Base-by-base conservation (phyloP, 2,797 vertebrate genomes). In the Danionella dracula region DNA sequence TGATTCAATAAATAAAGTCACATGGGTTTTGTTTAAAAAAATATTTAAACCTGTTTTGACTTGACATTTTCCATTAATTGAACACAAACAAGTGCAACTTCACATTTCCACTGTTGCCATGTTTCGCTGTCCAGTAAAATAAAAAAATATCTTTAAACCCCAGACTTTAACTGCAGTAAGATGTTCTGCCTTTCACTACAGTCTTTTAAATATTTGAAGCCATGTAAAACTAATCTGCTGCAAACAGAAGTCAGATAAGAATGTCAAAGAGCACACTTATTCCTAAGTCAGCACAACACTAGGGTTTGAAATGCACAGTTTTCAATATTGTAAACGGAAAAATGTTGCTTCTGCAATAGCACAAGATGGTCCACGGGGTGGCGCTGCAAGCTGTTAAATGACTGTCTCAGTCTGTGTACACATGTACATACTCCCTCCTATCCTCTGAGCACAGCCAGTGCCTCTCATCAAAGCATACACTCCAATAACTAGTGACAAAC, bases 351-450 rank as follows among this genome's bases (percentile, higher is more conserved):
- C 76, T 78, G 77, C 75, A 83, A 73, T 86, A 80, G 59, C 69
- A 41, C 16, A 56, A 27, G 5, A 32, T 56, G 77, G 55, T 65
- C 81, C 87, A 83, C 83, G 68, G 50, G 71, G 66, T 79, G 87
- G 81, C 85, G 66, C 81, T 81, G 73, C 67, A 71, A 71, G 60
- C 66, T 66, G 72, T 62, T 41, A 37, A 51, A 67, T 66, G 66
- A 1, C 29, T 58, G 57, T 69, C 48, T 57, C 23, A 34, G 55
- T 29, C 78, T 68, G 44, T 40, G 11, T n/a, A n/a, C n/a, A 20
- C 40, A 48, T 9, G 20, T 19, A 41, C 71, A 73, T 51, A n/a
- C 2, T 4, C 17, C 19, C 7, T 4, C 21, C 49, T 15, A 9
- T 0, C 15, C 23, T 23, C 50, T 35, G 17, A 57, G 42, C 45